Base-by-base conservation (phyloP, 2,797 vertebrate genomes). In the Acipenser oxyrinchus region DNA sequence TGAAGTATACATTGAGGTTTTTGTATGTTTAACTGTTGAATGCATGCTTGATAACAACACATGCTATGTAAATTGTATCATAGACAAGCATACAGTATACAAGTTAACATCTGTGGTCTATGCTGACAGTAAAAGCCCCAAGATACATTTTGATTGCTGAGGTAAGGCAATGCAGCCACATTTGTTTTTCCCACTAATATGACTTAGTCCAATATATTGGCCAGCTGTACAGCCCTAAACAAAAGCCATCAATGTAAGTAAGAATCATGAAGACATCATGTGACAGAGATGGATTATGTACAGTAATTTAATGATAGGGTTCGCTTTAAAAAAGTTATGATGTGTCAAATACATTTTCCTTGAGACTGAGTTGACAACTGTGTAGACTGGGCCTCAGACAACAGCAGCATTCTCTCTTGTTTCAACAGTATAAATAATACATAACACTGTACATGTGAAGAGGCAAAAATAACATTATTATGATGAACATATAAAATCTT, bases 131-230 rank as follows among this genome's bases (percentile, higher is more conserved):
- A 51, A 37, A 51, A 23, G 37, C 10, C 10, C 15, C 23, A 23
- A 10, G 15, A 53, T 65, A 8, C 49, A 48, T 58, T 23, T 57
- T 65, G 10, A 66, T 51, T 15, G 68, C 51, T 52, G 48, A 48
- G 48, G 57, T 51, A 15, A 4, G 10, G 3, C 13, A 13, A 74
- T 75, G 68, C 51, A 69, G 61, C 9, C 62, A 70, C 49, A 68
- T 69, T 73, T 68, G 71, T 60, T 72, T n/a, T 69, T 69, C 72
- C 72, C 64, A 66, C 69, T 70, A 76, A 15, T n/a, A 11, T 10
- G 49, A 49, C n/a, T 18, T 48, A 11, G 15, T 50, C 62, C 11
- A 57, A 63, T 18, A 23, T n/a, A 49, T 10, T 68, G 67, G 67
- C 61, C 67, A 68, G 18, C 49, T 23, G 12, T 23, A 48, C n/a